phyloP scores from a whole-genome alignment of 2,888 invertebrate genomes.

The Metacarcinus magister region DNA sequence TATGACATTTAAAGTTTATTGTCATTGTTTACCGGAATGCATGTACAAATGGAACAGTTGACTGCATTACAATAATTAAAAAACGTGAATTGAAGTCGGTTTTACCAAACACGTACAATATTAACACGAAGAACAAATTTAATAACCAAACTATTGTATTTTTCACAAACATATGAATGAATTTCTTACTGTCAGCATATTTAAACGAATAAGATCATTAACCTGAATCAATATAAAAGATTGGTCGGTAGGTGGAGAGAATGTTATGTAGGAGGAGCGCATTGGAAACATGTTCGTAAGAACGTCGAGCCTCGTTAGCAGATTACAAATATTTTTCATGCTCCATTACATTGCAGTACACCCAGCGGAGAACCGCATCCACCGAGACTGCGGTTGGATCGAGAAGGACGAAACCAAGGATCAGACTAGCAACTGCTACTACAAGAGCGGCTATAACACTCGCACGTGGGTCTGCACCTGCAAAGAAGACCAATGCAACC shows the following conservation, averaged over 20 bases:
- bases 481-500: slow-evolving; percentile 78
- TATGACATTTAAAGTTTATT: not conserved
- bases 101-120: not conserved
- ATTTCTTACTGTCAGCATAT: too few relatives aligned
- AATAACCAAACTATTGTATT: not conserved
- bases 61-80: not conserved
- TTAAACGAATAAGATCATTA: too few relatives aligned
- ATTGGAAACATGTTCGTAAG: not conserved
- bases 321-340: not conserved
- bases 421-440: slow-evolving; percentile 69
- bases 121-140: not conserved
- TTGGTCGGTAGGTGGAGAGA: too few relatives aligned
- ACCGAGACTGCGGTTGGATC: slow-evolving; percentile 78
- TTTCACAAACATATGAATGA: too few relatives aligned
- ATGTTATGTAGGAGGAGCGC: too few relatives aligned
- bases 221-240: too few relatives aligned
- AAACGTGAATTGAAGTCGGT: too few relatives aligned
- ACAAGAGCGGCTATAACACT: slow-evolving; percentile 82
- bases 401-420: slow-evolving; percentile 56
- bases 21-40: not conserved
- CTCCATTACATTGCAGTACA: slow-evolving; percentile 68
- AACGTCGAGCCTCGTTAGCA: not conserved
- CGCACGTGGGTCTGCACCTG: slow-evolving; percentile 82
- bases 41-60: not conserved
- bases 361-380: slow-evolving; percentile 75